Conservation (phyloP, 2,113 vertebrate species). For the Chaetodon auriga region DNA sequence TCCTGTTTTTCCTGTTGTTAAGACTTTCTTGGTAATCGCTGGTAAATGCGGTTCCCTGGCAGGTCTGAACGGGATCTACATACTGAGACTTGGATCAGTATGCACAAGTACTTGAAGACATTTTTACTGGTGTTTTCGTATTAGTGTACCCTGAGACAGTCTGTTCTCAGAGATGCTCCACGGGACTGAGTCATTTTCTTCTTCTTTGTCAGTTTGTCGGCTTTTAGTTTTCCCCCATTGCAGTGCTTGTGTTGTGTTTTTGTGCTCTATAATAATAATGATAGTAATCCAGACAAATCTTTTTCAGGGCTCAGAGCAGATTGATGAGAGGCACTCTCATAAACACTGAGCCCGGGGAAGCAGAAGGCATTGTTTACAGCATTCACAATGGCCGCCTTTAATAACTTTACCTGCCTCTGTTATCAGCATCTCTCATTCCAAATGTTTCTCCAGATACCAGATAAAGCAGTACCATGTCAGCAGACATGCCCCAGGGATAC, state of each 20-base stretch:
- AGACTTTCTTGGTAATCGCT: neutral
- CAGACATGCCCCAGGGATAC: neutral
- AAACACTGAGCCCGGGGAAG: slow-evolving; percentile 1
- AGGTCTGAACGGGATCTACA: neutral
- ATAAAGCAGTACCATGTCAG: slow-evolving; percentile 8
- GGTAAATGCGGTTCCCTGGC: no score
- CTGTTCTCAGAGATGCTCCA: neutral
- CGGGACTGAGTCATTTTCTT: neutral
- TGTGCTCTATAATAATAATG: neutral
- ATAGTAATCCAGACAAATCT: neutral
- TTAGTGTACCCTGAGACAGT: neutral
- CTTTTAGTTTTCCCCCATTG: slow-evolving; percentile 8
- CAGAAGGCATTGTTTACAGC: neutral
- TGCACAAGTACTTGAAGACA: neutral
- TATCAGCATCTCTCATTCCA: slow-evolving; percentile 20
- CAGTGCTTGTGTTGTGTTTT: neutral
- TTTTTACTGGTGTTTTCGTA: neutral
- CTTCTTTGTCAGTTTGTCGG: neutral
- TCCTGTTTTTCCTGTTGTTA: neutral
- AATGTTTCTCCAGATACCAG: slow-evolving; percentile 5
- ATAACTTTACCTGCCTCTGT: slow-evolving; percentile 20
- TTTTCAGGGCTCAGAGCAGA: neutral
- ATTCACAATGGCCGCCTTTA: neutral
- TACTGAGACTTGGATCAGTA: neutral
- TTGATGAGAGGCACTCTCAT: neutral